phyloP scores from a whole-genome alignment of 2,797 vertebrate genomes.

The Mormyrops boulengeri region DNA sequence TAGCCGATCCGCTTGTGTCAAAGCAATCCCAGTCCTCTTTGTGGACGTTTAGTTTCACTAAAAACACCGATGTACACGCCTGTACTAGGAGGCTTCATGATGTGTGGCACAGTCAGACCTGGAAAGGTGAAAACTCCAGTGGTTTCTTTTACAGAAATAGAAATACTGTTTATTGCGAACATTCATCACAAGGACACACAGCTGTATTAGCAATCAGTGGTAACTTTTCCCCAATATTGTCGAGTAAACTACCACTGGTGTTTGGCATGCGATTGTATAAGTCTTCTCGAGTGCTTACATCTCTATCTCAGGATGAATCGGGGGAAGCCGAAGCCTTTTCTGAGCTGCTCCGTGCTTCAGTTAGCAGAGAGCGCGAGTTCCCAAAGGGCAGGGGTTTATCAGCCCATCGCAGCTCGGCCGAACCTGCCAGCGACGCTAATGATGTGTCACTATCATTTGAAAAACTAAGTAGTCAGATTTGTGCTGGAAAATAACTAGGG shows the following conservation, averaged over 20 bases:
- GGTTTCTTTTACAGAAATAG: background rate
- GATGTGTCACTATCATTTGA: slow-evolving; percentile 17
- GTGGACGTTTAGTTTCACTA: background rate
- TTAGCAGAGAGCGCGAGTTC: background rate
- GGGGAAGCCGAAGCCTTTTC: background rate
- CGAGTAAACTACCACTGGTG: background rate
- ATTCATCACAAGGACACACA: background rate
- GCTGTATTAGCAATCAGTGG: background rate
- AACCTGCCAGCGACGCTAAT: slow-evolving; percentile 14
- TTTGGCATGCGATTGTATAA: background rate
- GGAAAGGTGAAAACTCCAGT: background rate
- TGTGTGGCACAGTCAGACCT: background rate
- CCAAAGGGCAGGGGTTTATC: slow-evolving; percentile 20
- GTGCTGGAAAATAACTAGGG: slow-evolving; percentile 18
- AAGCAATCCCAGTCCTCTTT: background rate
- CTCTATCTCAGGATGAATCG: background rate
- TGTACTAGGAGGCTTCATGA: background rate
- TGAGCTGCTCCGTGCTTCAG: background rate
- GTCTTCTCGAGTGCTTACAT: background rate
- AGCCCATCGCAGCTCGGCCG: slow-evolving; percentile 6
- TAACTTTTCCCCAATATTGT: slow-evolving; percentile 13
- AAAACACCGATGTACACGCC: background rate
- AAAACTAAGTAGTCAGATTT: slow-evolving; percentile 24
- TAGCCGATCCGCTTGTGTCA: background rate
- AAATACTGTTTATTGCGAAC: background rate